Evolutionary conservation across 1,140 invertebrate species (phyloP).

Genomic region (Asobara japonica): DNA sequence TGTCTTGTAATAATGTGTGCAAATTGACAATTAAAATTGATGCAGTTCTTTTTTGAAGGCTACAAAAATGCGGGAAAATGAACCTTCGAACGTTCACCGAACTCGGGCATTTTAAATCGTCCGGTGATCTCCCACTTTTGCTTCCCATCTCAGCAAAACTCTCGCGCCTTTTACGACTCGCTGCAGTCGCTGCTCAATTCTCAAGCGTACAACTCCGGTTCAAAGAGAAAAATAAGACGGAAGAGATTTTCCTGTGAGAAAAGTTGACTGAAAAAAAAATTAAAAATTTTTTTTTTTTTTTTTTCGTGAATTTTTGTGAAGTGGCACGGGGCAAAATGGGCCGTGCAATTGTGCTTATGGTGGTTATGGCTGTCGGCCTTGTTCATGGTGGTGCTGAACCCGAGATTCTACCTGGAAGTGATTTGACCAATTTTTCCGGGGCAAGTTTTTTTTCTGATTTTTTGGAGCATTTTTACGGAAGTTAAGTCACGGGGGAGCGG

Average conservation of each 20-base stretch:
- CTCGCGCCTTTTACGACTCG: conserved; percentile 52
- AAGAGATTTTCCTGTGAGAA: not conserved
- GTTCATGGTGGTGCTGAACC: conserved; percentile 41
- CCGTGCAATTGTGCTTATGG: conserved; percentile 22
- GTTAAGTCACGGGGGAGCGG: not conserved
- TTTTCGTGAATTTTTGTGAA: not conserved
- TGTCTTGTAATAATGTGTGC: no score
- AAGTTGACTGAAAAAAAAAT: conserved; percentile 3
- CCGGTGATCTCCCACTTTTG: conserved; percentile 12
- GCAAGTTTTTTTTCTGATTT: not conserved
- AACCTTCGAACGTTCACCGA: conserved; percentile 18
- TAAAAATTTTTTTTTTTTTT: not conserved
- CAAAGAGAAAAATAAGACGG: conserved; percentile 38
- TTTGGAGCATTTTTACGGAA: not conserved
- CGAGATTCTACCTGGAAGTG: conserved; percentile 31
- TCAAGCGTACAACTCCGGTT: conserved; percentile 35
- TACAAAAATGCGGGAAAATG: not conserved
- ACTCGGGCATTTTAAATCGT: conserved; percentile 18
- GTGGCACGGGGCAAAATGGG: not conserved
- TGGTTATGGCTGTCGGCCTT: conserved; percentile 19
- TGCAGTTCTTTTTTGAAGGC: not conserved
- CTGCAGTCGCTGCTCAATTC: conserved; percentile 50
- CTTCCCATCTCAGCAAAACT: conserved; percentile 50
- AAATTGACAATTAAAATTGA: not conserved
- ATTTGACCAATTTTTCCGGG: conserved; percentile 30